Evolutionary conservation across 2,113 vertebrate genomes (phyloP), one percentile per base, ranked within the genome.

Genomic region (Clarias gariepinus): DNA sequence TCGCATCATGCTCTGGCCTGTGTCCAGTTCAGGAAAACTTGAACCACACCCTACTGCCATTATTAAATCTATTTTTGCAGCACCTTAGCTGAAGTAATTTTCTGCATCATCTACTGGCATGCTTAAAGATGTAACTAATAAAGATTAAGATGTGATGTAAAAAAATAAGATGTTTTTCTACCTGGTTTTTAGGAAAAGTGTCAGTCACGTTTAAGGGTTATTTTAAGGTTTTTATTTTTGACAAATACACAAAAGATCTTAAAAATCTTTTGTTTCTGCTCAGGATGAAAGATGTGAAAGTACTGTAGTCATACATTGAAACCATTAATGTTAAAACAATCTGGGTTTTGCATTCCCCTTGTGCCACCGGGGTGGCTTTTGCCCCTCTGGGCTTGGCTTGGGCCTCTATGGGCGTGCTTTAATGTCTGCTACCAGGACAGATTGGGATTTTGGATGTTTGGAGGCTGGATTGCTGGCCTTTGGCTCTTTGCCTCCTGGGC

Each of bases 21-120:
- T 69, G 63, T 80, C 61, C 77, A 61, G 58, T 61, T 85, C 58
- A 58, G 73, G n/a, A 30, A 85, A 76, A 60, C 85, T 64, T n/a
- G 63, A 63, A 36, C 82, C 81, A 80, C 74, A 74, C 74, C 85
- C 60, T 55, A 57, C 71, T 53, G 19, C 15, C 9, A 53, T 60
- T 52, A 88, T 28, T 64, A 55, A 28, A 74, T 82, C 30, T 13
- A 30, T 36, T 58, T 82, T 53, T 87, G 18, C n/a, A 64, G 73
- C 36, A n/a, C 36, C 55, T 74, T 33, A 30, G 25, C 33, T 85
- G 19, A 78, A 53, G 69, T 52, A 41, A 73, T 76, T 55, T 55
- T 30, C 25, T 77, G 25, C 13, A 28, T 25, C 25, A 55, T 78
- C n/a, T 57, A 30, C 23, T 63, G n/a, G 36, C 55, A 57, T 61